Evolutionary conservation across 2,888 invertebrate genomes (phyloP).

Genomic region (Drosophila eohydei): DNA sequence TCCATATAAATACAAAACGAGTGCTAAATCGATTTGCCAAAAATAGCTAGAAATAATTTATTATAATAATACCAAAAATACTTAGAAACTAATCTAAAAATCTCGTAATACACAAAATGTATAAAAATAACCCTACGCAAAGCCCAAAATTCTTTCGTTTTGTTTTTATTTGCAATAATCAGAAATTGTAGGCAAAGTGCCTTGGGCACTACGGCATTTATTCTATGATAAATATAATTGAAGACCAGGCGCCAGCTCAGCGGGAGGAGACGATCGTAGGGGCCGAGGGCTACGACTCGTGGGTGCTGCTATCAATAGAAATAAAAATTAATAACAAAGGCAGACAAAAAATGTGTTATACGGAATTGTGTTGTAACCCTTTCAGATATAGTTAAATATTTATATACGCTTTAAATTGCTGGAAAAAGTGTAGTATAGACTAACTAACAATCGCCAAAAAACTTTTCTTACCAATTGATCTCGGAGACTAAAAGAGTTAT

Average conservation of each 20-base stretch:
- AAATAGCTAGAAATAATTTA: conserved; percentile 40
- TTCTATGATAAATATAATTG: conserved; percentile 64
- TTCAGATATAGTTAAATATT: conserved; percentile 29
- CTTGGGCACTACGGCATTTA: conserved; percentile 56
- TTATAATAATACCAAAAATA: conserved; percentile 25
- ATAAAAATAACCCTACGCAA: conserved; percentile 17
- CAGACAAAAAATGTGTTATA: conserved; percentile 15
- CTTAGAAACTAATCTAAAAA: conserved; percentile 26
- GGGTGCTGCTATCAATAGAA: conserved; percentile 61
- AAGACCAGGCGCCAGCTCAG: conserved; percentile 28
- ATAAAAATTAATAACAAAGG: conserved; percentile 39
- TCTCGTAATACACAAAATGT: conserved; percentile 16
- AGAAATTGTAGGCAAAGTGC: conserved; percentile 59
- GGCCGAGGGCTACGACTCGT: conserved; percentile 1
- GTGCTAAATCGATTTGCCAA: conserved; percentile 49
- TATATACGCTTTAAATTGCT: neutral
- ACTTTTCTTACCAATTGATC: neutral
- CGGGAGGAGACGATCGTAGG: conserved; percentile 4
- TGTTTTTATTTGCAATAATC: conserved; percentile 74
- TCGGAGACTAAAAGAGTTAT: neutral
- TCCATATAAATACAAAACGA: conserved; percentile 39
- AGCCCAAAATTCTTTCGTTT: conserved; percentile 37
- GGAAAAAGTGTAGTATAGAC: neutral
- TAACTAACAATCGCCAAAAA: neutral
- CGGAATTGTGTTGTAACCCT: conserved; percentile 40